phyloP scores from a whole-genome alignment of 2,113 vertebrate genomes.

The Trinectes maculatus region DNA sequence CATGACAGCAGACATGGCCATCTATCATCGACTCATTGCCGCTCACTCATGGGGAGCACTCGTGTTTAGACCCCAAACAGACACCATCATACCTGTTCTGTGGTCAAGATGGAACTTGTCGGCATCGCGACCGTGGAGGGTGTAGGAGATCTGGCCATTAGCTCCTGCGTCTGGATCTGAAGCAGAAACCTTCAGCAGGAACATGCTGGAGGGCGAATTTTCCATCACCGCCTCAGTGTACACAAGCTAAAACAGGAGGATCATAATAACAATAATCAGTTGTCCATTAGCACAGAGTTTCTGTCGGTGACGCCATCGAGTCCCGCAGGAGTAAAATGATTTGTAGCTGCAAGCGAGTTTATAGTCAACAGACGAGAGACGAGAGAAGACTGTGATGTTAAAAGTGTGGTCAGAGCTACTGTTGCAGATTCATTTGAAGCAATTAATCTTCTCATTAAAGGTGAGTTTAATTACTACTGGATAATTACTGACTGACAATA shows the following conservation, averaged over 20 bases:
- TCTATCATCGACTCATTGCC: constrained; percentile 1
- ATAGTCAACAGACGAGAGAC: background rate
- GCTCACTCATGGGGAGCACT: background rate
- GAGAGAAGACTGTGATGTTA: background rate
- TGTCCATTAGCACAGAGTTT: background rate
- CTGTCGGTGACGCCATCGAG: background rate
- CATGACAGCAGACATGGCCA: background rate
- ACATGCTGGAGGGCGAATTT: constrained; percentile 82
- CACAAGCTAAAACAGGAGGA: constrained; percentile 80
- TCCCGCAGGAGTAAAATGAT: background rate
- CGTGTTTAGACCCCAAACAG: constrained; percentile 14
- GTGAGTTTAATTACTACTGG: too few relatives aligned
- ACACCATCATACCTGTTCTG: constrained; percentile 85
- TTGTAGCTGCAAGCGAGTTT: background rate
- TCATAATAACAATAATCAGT: constrained; percentile 15
- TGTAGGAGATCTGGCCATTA: constrained; percentile 90
- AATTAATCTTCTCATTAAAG: background rate
- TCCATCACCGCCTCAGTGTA: constrained; percentile 90
- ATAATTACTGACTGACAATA: too few relatives aligned
- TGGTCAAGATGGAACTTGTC: constrained; percentile 90
- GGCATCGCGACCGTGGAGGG: constrained; percentile 88
- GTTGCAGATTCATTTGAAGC: background rate
- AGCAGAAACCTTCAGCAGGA: constrained; percentile 89
- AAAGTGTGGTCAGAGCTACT: background rate
- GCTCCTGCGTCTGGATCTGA: constrained; percentile 87